Base-by-base conservation (phyloP, 1,140 invertebrate species). In the Venturia canescens region DNA sequence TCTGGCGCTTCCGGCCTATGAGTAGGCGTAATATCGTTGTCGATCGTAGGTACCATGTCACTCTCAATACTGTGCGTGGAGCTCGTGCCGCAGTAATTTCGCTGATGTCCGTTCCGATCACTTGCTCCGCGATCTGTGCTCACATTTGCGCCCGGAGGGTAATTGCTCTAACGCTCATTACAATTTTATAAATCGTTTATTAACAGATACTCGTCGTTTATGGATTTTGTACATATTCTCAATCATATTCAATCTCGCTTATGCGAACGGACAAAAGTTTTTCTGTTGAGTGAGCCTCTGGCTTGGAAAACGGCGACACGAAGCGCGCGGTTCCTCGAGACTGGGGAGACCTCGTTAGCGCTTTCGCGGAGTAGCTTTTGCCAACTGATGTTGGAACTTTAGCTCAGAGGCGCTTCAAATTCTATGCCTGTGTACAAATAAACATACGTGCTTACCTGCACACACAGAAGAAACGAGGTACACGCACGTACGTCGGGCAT, bases 261-360 rank as follows among this genome's bases (percentile, higher is more conserved):
- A 48, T 16, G 23, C 23, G 1, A 7, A 38, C n/a, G 0, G 70
- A 72, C 50, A 53, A 48, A 48, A 53, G 21, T 29, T 74, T 53
- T 74, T n/a, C 18, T 29, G 53, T 53, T 53, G 18, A 44, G 5
- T 27, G 27, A 15, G 6, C 18, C 69, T 23, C 15, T 21, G 44
- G 4, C 3, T 13, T 23, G n/a, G 60, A 63, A 21, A 63, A 63
- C 60, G 11, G 9, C n/a, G 15, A 15, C n/a, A 63, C 27, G 6
- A 63, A 4, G 21, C 23, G 60, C 60, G 9, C 60, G 60, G 21
- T 31, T 69, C 66, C 66, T 18, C 15, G 26, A 80, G 69, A 70
- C 21, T 71, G 70, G 79, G 66, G 67, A 78, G 44, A 48, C 69
- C 80, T 82, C 80, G 80, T 82, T 82, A 82, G 80, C 76, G 50